Evolutionary conservation across 2,113 vertebrate genomes (phyloP), one percentile per base, ranked within the genome.

Genomic region (Channa maculata): DNA sequence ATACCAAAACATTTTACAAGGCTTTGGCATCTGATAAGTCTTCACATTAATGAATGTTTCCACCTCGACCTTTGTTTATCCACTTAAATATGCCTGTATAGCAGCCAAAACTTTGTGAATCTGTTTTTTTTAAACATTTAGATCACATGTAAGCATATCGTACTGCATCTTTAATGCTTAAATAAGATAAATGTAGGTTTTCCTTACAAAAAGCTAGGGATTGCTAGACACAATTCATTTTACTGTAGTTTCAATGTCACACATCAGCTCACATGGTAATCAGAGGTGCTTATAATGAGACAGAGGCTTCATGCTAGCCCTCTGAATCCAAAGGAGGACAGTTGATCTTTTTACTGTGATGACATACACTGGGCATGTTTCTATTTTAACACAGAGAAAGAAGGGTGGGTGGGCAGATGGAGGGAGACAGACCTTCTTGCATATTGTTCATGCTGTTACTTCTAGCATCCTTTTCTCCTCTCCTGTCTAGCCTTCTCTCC

Each of bases 371-470:
- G 59, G 24, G 52, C 60, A 59, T 55, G 13, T 48, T 38, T 69
- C n/a, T 41, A 24, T 34, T 54, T 14, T 37, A 3, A 68, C 45
- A 38, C 2, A 10, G 24, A 41, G 60, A 57, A 45, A 44, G 66
- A 49, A 62, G 66, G 69, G 76, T 61, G 64, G 73, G 75, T 66
- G 76, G 59, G 71, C 45, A 80, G 72, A 75, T 14, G 55, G 68
- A 3, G 46, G 77, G 62, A 58, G 79, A 43, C 0, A 34, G 12
- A 64, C 50, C 58, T 48, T 71, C 54, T 72, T 24, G 34, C 79
- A 38, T 88, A 77, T 71, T 59, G 53, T 69, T 68, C 72, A 41
- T 3, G 2, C 69, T 75, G 67, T 86, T 82, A 82, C 57, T 55
- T 70, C 24, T 64, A 54, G 63, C 67, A 46, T 62, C 69, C 55